Base-by-base conservation (phyloP, 2,888 invertebrate species). In the Callinectes sapidus region DNA sequence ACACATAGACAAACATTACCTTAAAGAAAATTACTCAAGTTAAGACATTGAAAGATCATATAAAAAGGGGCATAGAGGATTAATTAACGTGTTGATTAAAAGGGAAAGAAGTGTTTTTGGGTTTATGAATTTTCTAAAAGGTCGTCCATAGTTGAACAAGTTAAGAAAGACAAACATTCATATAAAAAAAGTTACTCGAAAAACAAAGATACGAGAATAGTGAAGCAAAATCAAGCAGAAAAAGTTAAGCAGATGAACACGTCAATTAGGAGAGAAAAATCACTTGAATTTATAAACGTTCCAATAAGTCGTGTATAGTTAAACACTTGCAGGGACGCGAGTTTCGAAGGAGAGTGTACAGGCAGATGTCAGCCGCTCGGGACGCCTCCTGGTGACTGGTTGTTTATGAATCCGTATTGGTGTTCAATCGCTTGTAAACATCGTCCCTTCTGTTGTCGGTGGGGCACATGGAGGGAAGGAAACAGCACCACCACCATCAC, bases 371-470 rank as follows among this genome's bases (percentile, higher is more conserved):
- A 61, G 86, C 28, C n/a, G 86, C 42, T 10, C 28, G 42, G 87
- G 61, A 32, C 54, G 42, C 61, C 87, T 87, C 77, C 35, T 32
- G 92, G 61, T 85, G 87, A 71, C 85, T 87, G 90, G 90, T 89
- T 91, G 91, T 87, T 92, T 92, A 90, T 92, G 92, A 90, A 88
- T 87, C 71, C 87, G 66, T 90, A 90, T 92, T 92, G 92, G 88
- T 90, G 93, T 91, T 93, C 90, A 93, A 88, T 93, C 93, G 90
- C 91, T 93, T 93, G 93, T 93, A 90, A 93, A 91, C 93, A 93
- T 88, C 66, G 81, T 81, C 55, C 91, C 93, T 90, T 90, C 88
- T 93, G 93, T 81, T 91, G 89, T 71, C 35, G 90, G 92, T 35
- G 66, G 90, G 87, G 39, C 55, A 61, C 48, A 66, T 16, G 90